Percentiles rank a stretch among this genome's conserved stretches.
Conservation (phyloP, 2,113 vertebrate species). For the Urocolius indicus region DNA sequence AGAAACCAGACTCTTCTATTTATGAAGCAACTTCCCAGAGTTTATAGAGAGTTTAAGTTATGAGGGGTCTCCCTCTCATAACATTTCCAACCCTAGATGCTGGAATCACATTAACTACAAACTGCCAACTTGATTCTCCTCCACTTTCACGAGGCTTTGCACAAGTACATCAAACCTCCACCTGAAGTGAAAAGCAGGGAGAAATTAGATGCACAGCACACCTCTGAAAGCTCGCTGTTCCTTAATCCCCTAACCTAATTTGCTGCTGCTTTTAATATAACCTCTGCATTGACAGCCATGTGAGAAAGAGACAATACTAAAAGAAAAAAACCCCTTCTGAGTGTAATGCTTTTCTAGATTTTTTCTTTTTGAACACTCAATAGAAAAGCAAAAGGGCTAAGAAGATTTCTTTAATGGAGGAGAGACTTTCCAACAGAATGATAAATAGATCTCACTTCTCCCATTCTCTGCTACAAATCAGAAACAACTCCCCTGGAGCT, state of each 20-base stretch:
- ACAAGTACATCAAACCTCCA: background rate
- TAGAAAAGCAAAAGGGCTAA: constrained; percentile 21
- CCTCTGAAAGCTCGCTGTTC: background rate
- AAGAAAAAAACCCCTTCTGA: background rate
- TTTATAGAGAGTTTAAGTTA: background rate
- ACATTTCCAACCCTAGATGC: background rate
- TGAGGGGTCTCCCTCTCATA: background rate
- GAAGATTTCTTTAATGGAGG: background rate
- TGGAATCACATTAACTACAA: background rate
- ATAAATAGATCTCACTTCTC: constrained; percentile 12
- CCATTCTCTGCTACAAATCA: background rate
- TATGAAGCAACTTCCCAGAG: background rate
- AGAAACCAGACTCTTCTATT: background rate
- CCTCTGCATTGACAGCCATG: background rate
- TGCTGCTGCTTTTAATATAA: background rate
- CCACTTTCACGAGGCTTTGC: background rate
- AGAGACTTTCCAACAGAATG: constrained; percentile 3
- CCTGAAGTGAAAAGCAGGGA: background rate
- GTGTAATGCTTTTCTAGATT: background rate
- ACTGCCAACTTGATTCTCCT: background rate
- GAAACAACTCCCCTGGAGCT: background rate
- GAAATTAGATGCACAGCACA: background rate
- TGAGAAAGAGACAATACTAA: background rate
- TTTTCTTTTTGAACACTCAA: constrained; percentile 19
- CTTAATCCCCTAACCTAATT: constrained; percentile 12